Conservation (phyloP, 2,113 vertebrate genomes). For the Ctenomys sociabilis region DNA sequence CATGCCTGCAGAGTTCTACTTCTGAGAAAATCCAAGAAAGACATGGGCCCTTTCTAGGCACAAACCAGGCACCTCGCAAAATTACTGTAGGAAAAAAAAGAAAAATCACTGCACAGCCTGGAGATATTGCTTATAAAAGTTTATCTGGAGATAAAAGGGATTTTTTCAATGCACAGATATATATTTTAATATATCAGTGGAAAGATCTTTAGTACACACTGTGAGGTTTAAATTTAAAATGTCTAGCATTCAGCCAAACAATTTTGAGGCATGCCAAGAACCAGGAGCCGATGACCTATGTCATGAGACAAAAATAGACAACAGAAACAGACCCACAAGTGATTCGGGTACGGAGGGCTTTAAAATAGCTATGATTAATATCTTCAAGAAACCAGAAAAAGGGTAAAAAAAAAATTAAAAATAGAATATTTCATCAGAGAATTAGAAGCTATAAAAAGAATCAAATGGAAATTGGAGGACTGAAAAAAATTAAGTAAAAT, state of each 20-base stretch:
- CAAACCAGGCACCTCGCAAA: not conserved
- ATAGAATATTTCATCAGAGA: not conserved
- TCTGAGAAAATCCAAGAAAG: not conserved
- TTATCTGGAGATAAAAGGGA: not conserved
- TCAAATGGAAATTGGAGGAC: slow-evolving; percentile 10
- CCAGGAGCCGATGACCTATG: not conserved
- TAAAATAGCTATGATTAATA: slow-evolving; percentile 26
- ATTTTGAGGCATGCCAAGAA: not conserved
- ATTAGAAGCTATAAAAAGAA: slow-evolving; percentile 15
- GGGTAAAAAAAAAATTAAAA: not conserved
- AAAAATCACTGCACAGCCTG: not conserved
- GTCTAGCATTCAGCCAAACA: not conserved
- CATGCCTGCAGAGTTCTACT: not conserved
- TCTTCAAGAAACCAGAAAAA: not conserved
- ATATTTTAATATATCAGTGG: not conserved
- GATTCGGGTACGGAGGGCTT: not conserved
- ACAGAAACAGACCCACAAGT: not conserved
- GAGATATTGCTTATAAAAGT: not conserved
- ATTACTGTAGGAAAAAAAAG: not conserved
- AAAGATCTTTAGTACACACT: not conserved
- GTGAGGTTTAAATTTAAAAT: not conserved
- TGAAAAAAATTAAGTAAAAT: not conserved
- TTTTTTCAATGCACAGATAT: not conserved
- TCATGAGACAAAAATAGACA: not conserved
- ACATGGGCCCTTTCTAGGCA: not conserved